Conservation (phyloP, 2,888 invertebrate species). For the Pseudanteris insignis region DNA sequence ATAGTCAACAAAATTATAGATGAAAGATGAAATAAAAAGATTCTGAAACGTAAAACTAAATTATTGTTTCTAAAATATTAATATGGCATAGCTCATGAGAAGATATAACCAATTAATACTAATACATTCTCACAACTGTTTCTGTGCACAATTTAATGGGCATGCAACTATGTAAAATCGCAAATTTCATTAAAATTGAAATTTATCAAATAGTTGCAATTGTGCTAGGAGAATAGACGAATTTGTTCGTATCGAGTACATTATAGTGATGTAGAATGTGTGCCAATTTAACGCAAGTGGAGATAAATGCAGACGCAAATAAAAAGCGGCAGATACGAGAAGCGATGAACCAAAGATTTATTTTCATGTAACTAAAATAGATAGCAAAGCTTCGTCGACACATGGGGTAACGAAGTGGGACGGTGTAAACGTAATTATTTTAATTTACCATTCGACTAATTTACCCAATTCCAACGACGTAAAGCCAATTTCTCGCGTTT, state of each 20-base stretch:
- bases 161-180: no score
- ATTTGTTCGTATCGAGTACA: constrained; percentile 19
- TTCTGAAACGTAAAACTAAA: no score
- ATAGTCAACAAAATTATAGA: no score
- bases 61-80: no score
- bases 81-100: no score
- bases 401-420: constrained; percentile 48
- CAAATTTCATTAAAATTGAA: no score
- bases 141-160: no score
- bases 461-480: constrained; percentile 16
- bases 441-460: constrained; percentile 41
- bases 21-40: no score
- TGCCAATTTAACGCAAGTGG: constrained; percentile 29
- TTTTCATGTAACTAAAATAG: constrained; percentile 43
- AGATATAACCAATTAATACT: no score
- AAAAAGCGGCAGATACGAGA: constrained; percentile 46
- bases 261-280: constrained; percentile 24
- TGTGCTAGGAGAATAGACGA: constrained; percentile 25
- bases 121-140: no score
- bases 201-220: no score
- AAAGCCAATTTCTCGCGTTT: no score
- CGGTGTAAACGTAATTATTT: constrained; percentile 50
- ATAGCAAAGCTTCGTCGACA: constrained; percentile 38
- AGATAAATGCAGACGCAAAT: constrained; percentile 23
- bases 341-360: constrained; percentile 47